phyloP scores from a whole-genome alignment of 2,888 invertebrate genomes.

The Drosophila paracracens region DNA sequence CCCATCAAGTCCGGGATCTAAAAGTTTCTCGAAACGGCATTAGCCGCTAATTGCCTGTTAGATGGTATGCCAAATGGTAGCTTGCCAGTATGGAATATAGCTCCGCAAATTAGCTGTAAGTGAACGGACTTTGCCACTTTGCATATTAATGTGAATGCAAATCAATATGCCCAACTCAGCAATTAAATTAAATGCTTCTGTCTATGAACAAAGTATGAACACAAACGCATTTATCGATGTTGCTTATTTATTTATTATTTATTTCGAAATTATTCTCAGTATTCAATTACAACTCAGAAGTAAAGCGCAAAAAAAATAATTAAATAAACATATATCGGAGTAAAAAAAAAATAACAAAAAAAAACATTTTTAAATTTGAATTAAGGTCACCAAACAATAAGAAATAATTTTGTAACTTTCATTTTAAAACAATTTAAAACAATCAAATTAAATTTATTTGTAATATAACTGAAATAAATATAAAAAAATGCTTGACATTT shows the following conservation, averaged over 20 bases:
- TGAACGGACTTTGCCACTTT: slow-evolving; percentile 22
- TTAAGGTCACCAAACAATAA: accelerated
- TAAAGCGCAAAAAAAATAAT: not conserved
- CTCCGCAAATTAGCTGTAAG: slow-evolving; percentile 39
- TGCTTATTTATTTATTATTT: not conserved
- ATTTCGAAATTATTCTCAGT: not conserved
- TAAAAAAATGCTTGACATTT: not conserved
- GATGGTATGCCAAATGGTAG: slow-evolving; percentile 49
- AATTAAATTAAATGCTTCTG: slow-evolving; percentile 10
- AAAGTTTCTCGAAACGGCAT: slow-evolving; percentile 48
- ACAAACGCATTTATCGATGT: not conserved
- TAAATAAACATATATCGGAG: not conserved
- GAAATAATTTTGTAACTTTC: not conserved
- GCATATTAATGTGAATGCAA: slow-evolving; percentile 36
- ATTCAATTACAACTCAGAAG: not conserved
- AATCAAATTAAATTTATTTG: too few species aligned
- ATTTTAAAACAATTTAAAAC: not conserved
- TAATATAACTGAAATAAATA: too few species aligned
- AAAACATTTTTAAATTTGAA: not conserved
- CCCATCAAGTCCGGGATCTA: slow-evolving; percentile 29
- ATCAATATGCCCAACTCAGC: slow-evolving; percentile 24
- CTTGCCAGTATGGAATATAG: slow-evolving; percentile 31
- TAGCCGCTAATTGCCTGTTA: slow-evolving; percentile 68
- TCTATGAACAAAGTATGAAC: not conserved
- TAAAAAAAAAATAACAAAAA: accelerated